Evolutionary conservation across 2,888 invertebrate genomes (phyloP).

Genomic region (Ischnura elegans): DNA sequence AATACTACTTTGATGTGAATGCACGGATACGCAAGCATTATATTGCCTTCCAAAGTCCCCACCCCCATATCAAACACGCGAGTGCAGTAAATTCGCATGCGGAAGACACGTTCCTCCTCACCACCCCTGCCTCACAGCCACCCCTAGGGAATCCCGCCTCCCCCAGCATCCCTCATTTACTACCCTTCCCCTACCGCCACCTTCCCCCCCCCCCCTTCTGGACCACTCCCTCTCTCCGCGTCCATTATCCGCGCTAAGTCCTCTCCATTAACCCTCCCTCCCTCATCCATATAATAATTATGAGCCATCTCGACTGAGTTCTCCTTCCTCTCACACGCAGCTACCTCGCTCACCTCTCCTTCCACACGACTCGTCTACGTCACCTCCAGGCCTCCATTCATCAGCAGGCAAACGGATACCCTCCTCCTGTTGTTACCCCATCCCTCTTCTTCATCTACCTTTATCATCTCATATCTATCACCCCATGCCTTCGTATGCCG

Average conservation of each 20-base stretch:
- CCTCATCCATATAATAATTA: slow-evolving; percentile 6
- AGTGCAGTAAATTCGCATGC: background rate
- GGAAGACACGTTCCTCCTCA: background rate
- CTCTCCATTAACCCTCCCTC: slow-evolving; percentile 16
- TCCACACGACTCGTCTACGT: background rate
- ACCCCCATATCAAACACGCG: too few species aligned
- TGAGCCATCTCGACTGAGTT: background rate
- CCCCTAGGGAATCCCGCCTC: too few species aligned
- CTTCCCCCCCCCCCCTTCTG: background rate
- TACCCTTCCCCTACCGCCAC: background rate
- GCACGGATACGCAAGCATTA: too few species aligned
- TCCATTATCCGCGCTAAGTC: background rate
- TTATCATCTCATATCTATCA: too few species aligned
- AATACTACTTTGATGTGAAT: too few species aligned
- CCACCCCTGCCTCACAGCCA: background rate
- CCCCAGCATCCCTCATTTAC: too few species aligned
- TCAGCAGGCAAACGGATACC: background rate
- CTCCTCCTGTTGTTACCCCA: background rate
- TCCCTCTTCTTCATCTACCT: background rate
- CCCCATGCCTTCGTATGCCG: too few species aligned
- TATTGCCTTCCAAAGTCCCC: too few species aligned
- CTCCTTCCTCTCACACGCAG: background rate
- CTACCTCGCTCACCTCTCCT: background rate
- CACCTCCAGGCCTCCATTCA: background rate
- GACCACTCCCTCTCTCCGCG: slow-evolving; percentile 3